phyloP scores from a whole-genome alignment of 2,888 invertebrate genomes.

The Dyspetes luteomarginatus region DNA sequence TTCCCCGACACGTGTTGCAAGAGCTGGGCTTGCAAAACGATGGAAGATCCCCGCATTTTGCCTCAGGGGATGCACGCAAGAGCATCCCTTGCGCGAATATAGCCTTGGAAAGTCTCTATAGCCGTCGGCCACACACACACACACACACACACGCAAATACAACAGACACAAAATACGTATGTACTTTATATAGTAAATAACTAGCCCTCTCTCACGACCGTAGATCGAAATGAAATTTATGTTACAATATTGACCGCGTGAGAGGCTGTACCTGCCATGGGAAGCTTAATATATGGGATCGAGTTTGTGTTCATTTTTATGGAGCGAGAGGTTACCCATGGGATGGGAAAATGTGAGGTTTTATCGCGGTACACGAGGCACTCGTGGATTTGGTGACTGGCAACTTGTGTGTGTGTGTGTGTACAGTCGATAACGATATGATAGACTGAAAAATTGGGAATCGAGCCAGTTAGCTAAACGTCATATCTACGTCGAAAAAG shows the following conservation, averaged over 20 bases:
- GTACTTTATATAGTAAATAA: slow-evolving; percentile 21
- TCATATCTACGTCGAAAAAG: too few species aligned
- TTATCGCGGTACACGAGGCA: background rate
- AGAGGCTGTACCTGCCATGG: slow-evolving; percentile 13
- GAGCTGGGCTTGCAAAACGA: background rate
- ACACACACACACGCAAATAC: background rate
- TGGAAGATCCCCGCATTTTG: slow-evolving; percentile 4
- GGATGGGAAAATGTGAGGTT: slow-evolving; percentile 6
- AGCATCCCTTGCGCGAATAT: background rate
- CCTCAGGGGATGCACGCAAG: slow-evolving; percentile 43
- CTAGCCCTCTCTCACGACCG: slow-evolving; percentile 12
- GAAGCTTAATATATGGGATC: slow-evolving; percentile 22
- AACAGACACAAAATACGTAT: background rate
- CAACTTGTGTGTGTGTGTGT: too few species aligned
- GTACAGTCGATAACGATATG: too few species aligned
- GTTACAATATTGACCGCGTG: slow-evolving; percentile 70
- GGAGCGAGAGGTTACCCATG: slow-evolving; percentile 5
- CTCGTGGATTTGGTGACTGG: too few species aligned
- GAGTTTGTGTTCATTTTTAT: slow-evolving; percentile 13
- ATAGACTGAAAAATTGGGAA: too few species aligned
- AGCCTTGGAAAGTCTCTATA: too few species aligned
- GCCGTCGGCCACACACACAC: slow-evolving; percentile 13
- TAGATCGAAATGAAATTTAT: slow-evolving; percentile 71
- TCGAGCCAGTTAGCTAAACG: too few species aligned
- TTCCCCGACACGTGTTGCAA: slow-evolving; percentile 12